phyloP scores from a whole-genome alignment of 1,140 invertebrate genomes.

The Papilio polytes region DNA sequence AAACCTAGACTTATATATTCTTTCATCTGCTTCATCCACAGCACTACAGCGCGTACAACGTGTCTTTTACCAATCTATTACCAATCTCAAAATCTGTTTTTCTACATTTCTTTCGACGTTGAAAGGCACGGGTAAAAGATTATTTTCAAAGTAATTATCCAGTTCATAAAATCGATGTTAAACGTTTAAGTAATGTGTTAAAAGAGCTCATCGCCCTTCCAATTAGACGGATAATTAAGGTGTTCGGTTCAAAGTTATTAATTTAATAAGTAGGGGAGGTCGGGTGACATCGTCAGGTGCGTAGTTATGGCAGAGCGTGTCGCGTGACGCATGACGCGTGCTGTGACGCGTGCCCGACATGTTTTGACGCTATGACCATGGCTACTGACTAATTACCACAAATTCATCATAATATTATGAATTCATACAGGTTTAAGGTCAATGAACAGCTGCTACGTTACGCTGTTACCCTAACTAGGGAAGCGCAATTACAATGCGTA shows the following conservation, averaged over 20 bases:
- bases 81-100: background rate
- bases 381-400: slow-evolving; percentile 21
- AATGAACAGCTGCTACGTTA: slow-evolving; percentile 9
- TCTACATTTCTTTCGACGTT: background rate
- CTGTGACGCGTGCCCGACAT: background rate
- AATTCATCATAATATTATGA: slow-evolving; percentile 1
- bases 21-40: background rate
- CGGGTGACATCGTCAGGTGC: slow-evolving; percentile 74
- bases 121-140: background rate
- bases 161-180: slow-evolving; percentile 77
- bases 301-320: slow-evolving; percentile 48
- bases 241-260: slow-evolving; percentile 81
- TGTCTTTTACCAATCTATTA: background rate
- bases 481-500: background rate
- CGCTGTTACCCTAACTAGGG: background rate
- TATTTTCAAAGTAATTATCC: slow-evolving; percentile 66
- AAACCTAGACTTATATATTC: background rate
- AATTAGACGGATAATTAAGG: slow-evolving; percentile 80
- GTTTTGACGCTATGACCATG: slow-evolving; percentile 30
- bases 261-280: slow-evolving; percentile 81
- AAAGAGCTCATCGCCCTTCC: slow-evolving; percentile 78
- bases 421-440: slow-evolving; percentile 16
- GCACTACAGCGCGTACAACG: background rate
- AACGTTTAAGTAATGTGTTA: slow-evolving; percentile 77
- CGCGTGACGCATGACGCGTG: slow-evolving; percentile 42